phyloP scores from a whole-genome alignment of 2,797 vertebrate species.

The Micromesistius poutassou region DNA sequence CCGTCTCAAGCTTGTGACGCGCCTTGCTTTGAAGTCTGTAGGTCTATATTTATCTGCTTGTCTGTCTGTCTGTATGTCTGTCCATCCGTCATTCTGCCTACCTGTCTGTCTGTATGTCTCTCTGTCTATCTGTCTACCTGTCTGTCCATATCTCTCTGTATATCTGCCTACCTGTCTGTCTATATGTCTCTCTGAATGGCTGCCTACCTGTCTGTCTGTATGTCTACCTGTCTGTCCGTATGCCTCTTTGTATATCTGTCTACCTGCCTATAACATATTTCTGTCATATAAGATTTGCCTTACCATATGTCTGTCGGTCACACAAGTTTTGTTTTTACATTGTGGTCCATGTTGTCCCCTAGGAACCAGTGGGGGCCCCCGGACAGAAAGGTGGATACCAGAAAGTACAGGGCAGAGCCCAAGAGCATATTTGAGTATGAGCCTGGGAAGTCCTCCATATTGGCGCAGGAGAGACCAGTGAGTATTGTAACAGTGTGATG shows the following conservation, averaged over 20 bases:
- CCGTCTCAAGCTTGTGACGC: background rate
- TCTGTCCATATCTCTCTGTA: no score
- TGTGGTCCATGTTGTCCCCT: conserved; percentile 16
- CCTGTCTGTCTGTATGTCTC: no score
- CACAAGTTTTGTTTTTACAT: background rate
- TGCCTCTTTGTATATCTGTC: no score
- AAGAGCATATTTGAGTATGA: conserved; percentile 99
- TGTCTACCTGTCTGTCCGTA: no score
- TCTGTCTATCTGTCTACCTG: no score
- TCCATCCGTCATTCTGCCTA: no score
- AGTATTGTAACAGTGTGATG: conserved; percentile 56
- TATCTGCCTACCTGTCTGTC: no score
- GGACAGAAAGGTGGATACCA: conserved; percentile 95
- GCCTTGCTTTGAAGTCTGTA: background rate
- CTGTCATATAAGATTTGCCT: no score
- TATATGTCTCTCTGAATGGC: no score
- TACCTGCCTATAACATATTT: no score
- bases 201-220: no score
- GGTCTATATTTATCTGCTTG: background rate
- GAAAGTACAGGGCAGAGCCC: conserved; percentile 94
- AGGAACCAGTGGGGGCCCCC: conserved; percentile 97
- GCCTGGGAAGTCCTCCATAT: conserved; percentile 95
- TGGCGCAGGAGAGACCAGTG: conserved; percentile 95
- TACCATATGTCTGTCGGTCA: background rate
- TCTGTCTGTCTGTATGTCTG: no score